A percentile compares a stretch with the other conserved stretches of the same genome.
These are phyloP conservation scores for Drosophila equinoxialis DNA, from an alignment of 1,140 invertebrate species.

Conservation along the genomic window DNA sequence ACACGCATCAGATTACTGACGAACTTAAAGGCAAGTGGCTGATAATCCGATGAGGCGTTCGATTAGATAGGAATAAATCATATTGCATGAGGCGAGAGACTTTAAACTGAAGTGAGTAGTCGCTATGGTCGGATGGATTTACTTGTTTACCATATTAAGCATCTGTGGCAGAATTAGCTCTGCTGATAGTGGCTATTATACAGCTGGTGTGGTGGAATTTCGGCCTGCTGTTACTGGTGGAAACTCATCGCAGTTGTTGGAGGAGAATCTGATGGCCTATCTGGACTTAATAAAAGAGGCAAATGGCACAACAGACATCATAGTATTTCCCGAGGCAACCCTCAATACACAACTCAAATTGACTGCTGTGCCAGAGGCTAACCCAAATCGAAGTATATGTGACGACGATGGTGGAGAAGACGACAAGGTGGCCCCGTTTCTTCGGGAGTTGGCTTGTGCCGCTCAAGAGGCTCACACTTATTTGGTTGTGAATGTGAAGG, in stretches of 20 bases:
- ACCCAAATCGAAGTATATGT: conserved; percentile 37
- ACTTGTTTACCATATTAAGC: neutral
- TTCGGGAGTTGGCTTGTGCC: conserved; percentile 61
- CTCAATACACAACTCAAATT: conserved; percentile 76
- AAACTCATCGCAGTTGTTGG: conserved; percentile 51
- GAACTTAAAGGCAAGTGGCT: neutral
- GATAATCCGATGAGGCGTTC: neutral
- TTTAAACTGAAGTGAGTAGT: neutral
- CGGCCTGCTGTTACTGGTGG: conserved; percentile 40
- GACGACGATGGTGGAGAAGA: neutral
- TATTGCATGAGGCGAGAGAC: neutral
- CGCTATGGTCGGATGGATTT: neutral
- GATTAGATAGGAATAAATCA: conserved; percentile 1
- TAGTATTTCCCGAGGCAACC: conserved; percentile 92
- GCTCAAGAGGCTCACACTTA: conserved; percentile 76
- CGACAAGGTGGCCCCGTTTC: conserved; percentile 40
- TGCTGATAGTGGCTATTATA: conserved; percentile 73
- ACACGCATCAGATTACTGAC: neutral
- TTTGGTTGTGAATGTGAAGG: conserved; percentile 90
- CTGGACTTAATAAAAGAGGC: conserved; percentile 52
- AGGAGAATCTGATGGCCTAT: conserved; percentile 63
- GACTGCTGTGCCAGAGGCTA: conserved; percentile 56
- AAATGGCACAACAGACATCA: conserved; percentile 86
- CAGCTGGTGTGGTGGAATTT: conserved; percentile 84
- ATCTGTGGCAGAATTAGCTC: neutral